Evolutionary conservation across 2,113 vertebrate genomes (phyloP).

Genomic region (Setophaga coronata): DNA sequence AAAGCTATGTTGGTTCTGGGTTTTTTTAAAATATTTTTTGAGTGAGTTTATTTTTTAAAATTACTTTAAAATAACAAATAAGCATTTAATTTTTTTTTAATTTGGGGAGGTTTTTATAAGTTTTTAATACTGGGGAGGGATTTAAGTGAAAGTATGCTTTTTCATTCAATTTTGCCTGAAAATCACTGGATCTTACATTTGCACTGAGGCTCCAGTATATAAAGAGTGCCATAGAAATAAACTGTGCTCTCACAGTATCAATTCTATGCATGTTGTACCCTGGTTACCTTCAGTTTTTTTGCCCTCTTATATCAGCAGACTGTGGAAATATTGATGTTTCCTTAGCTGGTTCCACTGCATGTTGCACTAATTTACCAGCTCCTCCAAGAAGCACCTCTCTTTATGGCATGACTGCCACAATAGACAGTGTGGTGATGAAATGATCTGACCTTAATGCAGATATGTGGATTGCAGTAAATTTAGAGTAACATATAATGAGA

Average conservation of each 20-base stretch:
- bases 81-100: neutral
- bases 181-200: neutral
- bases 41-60: neutral
- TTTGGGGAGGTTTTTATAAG: neutral
- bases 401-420: neutral
- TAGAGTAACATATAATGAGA: neutral
- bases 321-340: neutral
- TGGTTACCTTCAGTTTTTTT: neutral
- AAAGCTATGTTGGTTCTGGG: neutral
- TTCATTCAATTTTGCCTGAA: neutral
- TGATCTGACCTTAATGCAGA: neutral
- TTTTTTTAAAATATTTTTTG: fast-evolving
- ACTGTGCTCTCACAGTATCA: neutral
- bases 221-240: neutral
- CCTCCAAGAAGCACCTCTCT: neutral
- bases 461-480: neutral
- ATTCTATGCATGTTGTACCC: neutral
- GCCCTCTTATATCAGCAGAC: neutral
- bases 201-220: neutral
- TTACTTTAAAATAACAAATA: neutral
- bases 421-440: neutral
- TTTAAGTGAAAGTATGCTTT: neutral
- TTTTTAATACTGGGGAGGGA: fast-evolving
- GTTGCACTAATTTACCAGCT: neutral
- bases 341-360: neutral